Base-by-base conservation (phyloP, 2,888 invertebrate species). In the Unio pictorum region DNA sequence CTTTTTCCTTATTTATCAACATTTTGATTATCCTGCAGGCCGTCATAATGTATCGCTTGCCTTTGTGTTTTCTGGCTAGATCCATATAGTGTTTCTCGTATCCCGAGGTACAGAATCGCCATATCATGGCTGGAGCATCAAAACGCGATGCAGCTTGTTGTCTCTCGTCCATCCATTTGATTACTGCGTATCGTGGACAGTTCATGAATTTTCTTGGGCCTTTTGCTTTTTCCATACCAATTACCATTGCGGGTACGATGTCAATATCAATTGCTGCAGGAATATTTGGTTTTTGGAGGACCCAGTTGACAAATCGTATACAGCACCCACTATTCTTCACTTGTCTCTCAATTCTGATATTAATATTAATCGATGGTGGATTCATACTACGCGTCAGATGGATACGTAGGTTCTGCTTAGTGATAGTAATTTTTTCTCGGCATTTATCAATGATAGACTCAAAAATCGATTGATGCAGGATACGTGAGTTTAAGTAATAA, bases 61-160 rank as follows among this genome's bases (percentile, higher is more conserved):
- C 68, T 30, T 18, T 45, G 20, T 70, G 55, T 17, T 65, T 66
- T 17, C 71, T 56, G 4, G 73, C 73, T 15, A 80, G 65, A 66
- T 81, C 81, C 2, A 75, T 60, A 20, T 74, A 79, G 57, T 77
- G 75, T 65, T 73, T 78, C 55, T 81, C 81, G 66, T 77, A 80
- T 26, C 75, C 77, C 20, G 74, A 76, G 3, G 78, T 73, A 56
- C 73, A 72, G 20, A 77, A 68, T 20, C 74, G 72, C 81, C 81
- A 81, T 17, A 81, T 58, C 1, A 74, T 30, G 15, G 75, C 69
- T 1, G 69, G 61, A 15, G 78, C 67, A 11, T 55, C 59, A 30
- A 72, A 69, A 18, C 58, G 45, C 4, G 63, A 55, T 3, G 62
- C 55, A 18, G 45, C 54, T 0, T 45, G n/a, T 11, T 68, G 71